Percentiles rank a stretch among this genome's conserved stretches.
Conservation (phyloP, 92 coral and sea anemone species). For the Palythoa heliodiscus region DNA sequence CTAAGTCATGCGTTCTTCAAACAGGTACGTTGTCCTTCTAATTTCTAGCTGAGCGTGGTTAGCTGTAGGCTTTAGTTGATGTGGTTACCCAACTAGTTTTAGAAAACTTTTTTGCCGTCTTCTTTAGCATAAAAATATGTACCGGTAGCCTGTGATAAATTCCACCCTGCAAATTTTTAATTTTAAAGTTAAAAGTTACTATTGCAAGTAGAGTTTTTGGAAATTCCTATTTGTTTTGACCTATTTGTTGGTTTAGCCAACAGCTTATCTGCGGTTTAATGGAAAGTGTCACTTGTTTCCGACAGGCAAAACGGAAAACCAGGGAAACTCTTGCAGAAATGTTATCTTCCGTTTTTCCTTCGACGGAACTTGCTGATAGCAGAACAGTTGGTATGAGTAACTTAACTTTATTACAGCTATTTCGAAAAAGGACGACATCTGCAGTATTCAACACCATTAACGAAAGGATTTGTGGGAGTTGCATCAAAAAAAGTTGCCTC, state of each 20-base stretch:
- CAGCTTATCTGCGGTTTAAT: not conserved
- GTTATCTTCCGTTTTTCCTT: constrained; percentile 63
- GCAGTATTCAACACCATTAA: not conserved
- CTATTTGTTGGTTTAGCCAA: not conserved
- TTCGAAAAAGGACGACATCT: not conserved
- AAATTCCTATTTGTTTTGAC: not conserved
- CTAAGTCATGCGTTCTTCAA: constrained; percentile 86
- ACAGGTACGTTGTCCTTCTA: constrained; percentile 64
- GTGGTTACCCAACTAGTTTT: too few species aligned
- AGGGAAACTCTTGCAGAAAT: constrained; percentile 82
- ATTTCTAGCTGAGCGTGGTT: not conserved
- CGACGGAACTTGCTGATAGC: constrained; percentile 61
- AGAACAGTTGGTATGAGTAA: constrained; percentile 51
- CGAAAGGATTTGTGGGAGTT: not conserved
- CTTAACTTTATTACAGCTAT: not conserved
- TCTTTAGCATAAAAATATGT: too few species aligned
- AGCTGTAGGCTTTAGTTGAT: too few species aligned
- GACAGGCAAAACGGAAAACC: constrained; percentile 81
- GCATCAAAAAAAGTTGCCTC: too few species aligned
- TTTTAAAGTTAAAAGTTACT: too few species aligned
- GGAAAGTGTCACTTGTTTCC: not conserved
- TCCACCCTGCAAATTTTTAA: too few species aligned
- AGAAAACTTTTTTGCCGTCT: too few species aligned
- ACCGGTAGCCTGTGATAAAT: too few species aligned
- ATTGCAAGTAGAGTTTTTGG: too few species aligned